A percentile compares a stretch with the other conserved stretches of the same genome.
These are phyloP conservation scores for Sorex maritimensis DNA, from an alignment of 2,797 vertebrate genomes.

Conservation along the genomic window DNA sequence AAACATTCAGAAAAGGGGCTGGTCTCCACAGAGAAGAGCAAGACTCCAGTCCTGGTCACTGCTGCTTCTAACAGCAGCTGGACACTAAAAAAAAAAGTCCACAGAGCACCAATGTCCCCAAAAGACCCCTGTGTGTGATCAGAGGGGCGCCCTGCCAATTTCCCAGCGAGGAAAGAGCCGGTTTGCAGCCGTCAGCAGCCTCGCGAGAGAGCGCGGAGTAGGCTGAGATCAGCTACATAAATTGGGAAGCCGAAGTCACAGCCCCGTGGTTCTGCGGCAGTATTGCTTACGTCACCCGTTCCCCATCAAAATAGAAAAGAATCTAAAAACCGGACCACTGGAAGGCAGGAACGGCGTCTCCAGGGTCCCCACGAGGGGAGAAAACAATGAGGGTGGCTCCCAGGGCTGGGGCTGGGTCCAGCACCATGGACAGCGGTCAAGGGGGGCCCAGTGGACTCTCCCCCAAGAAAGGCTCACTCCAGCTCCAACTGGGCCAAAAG, in stretches of 20 bases:
- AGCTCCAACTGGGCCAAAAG: background rate
- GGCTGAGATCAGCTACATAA: constrained; percentile 55
- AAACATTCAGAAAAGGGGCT: constrained; percentile 28
- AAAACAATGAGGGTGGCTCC: background rate
- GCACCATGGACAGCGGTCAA: constrained; percentile 73
- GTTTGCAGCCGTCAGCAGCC: constrained; percentile 42
- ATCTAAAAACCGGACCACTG: constrained; percentile 35
- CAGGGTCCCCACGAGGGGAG: background rate
- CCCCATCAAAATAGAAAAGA: constrained; percentile 37
- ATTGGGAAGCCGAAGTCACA: constrained; percentile 42
- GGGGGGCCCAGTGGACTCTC: background rate
- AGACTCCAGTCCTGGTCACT: constrained; percentile 21
- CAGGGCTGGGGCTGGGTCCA: background rate
- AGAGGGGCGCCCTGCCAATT: background rate
- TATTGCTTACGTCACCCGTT: background rate
- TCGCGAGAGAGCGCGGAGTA: background rate
- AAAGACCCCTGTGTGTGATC: constrained; percentile 5
- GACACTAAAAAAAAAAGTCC: constrained; percentile 21
- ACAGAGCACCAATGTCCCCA: constrained; percentile 23
- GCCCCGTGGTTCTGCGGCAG: constrained; percentile 49
- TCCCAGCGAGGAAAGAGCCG: background rate
- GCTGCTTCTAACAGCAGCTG: background rate
- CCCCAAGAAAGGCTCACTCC: constrained; percentile 4
- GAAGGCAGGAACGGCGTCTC: constrained; percentile 17
- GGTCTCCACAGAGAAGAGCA: background rate